phyloP scores from a whole-genome alignment of 2,113 vertebrate genomes.

The Corapipo altera region DNA sequence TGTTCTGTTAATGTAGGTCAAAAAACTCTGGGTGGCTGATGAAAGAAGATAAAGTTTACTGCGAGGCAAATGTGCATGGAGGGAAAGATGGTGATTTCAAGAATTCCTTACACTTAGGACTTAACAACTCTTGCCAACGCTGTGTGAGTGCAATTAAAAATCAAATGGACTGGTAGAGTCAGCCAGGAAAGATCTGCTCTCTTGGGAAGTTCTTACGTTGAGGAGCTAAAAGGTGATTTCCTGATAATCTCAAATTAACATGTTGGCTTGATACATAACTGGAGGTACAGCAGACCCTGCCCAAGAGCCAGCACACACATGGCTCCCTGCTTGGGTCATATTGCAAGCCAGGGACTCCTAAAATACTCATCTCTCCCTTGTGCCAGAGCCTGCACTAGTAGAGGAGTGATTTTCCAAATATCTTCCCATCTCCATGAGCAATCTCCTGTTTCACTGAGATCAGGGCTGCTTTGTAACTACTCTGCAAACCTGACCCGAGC shows the following conservation, averaged over 20 bases:
- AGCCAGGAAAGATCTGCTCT: not conserved
- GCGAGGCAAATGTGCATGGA: not conserved
- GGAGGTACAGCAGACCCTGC: not conserved
- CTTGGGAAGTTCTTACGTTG: not conserved
- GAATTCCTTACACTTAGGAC: not conserved
- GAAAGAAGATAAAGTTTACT: not conserved
- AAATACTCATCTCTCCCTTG: not conserved
- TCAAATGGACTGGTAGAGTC: not conserved
- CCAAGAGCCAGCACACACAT: not conserved
- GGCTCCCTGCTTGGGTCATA: not conserved
- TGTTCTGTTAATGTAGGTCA: not conserved
- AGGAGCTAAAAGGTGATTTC: conserved; percentile 7
- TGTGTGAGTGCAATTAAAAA: conserved; percentile 17
- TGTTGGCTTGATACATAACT: rapidly evolving
- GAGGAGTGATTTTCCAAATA: not conserved
- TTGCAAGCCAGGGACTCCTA: not conserved
- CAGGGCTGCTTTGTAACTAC: not conserved
- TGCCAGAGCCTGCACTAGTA: not conserved
- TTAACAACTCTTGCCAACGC: not conserved
- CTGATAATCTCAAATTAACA: not conserved
- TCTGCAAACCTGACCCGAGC: not conserved
- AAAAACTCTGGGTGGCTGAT: not conserved
- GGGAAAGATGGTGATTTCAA: not conserved
- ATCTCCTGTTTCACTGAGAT: not conserved
- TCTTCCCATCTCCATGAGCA: not conserved